Conservation (phyloP, 1,140 invertebrate species). For the Cephus cinctus region DNA sequence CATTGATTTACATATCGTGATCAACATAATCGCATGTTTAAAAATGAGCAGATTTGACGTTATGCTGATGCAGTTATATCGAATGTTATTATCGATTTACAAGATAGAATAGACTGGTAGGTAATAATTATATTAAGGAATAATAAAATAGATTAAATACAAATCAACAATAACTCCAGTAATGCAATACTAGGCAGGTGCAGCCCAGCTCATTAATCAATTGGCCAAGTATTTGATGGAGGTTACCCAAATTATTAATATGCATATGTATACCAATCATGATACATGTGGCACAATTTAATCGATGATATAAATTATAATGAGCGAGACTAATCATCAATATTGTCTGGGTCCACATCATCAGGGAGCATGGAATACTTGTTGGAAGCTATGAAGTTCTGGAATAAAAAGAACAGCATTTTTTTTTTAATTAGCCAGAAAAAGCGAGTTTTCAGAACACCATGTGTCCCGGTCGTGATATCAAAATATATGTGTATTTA, state of each 20-base stretch:
- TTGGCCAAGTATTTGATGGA: conserved; percentile 36
- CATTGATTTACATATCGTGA: conserved; percentile 16
- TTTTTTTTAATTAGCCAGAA: background rate
- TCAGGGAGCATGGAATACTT: conserved; percentile 57
- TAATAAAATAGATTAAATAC: conserved; percentile 55
- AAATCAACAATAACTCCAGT: conserved; percentile 47
- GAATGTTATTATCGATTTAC: conserved; percentile 18
- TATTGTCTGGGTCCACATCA: conserved; percentile 49
- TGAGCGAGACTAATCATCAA: conserved; percentile 43
- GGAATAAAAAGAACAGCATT: conserved; percentile 39
- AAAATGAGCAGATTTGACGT: conserved; percentile 6
- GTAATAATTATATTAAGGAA: conserved; percentile 44
- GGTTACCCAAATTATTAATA: conserved; percentile 42
- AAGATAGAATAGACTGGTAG: conserved; percentile 28
- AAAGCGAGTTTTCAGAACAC: too few relatives aligned
- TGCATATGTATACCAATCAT: conserved; percentile 39
- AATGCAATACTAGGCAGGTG: conserved; percentile 23
- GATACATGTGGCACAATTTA: conserved; percentile 48
- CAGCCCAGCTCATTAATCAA: conserved; percentile 19
- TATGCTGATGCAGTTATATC: conserved; percentile 15
- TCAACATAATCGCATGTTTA: conserved; percentile 10
- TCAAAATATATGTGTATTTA: conserved; percentile 15
- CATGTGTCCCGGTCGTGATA: too few relatives aligned
- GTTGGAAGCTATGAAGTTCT: conserved; percentile 66
- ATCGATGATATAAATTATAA: conserved; percentile 34